A percentile compares a stretch with the other conserved stretches of the same genome.
Conservation (phyloP, 53 echinoderm and acorn worm species). For the Crossaster papposus region DNA sequence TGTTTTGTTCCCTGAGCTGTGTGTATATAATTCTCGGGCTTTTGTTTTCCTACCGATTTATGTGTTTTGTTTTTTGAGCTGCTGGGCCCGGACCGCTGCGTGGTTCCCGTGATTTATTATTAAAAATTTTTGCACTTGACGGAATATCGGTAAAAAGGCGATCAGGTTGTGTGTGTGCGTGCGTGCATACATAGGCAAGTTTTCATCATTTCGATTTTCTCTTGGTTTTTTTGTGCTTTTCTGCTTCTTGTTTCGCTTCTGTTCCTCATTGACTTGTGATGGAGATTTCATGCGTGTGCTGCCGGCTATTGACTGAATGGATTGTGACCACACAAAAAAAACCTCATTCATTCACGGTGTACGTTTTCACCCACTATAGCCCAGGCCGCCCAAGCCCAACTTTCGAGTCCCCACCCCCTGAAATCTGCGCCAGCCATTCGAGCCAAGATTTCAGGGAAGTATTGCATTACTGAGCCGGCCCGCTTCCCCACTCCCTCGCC, state of each 20-base stretch:
- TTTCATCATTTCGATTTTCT: neutral
- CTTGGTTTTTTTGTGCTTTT: neutral
- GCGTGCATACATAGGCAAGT: neutral
- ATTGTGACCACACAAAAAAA: neutral
- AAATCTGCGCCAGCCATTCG: conserved; percentile 53
- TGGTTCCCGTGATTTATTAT: neutral
- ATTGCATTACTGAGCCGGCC: conserved; percentile 44
- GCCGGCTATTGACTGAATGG: conserved; percentile 42
- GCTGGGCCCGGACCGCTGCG: neutral
- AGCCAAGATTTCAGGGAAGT: conserved; percentile 55
- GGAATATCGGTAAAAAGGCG: conserved; percentile 10
- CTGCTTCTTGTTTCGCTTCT: too few species aligned
- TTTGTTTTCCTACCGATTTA: neutral
- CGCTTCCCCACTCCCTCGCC: neutral
- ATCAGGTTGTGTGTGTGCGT: conserved; percentile 6
- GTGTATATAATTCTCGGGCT: too few species aligned
- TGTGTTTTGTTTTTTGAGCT: neutral
- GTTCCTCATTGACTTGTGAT: conserved; percentile 33
- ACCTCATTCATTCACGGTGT: neutral
- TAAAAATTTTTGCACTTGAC: conserved; percentile 26
- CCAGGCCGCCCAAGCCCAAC: conserved; percentile 13
- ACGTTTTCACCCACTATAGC: neutral
- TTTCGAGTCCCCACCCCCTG: neutral
- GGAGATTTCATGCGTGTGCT: conserved; percentile 34
- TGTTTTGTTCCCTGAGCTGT: neutral